Evolutionary conservation across 2,797 vertebrate species (phyloP), one percentile per base, ranked within the genome.

Genomic region (Saguinus oedipus): DNA sequence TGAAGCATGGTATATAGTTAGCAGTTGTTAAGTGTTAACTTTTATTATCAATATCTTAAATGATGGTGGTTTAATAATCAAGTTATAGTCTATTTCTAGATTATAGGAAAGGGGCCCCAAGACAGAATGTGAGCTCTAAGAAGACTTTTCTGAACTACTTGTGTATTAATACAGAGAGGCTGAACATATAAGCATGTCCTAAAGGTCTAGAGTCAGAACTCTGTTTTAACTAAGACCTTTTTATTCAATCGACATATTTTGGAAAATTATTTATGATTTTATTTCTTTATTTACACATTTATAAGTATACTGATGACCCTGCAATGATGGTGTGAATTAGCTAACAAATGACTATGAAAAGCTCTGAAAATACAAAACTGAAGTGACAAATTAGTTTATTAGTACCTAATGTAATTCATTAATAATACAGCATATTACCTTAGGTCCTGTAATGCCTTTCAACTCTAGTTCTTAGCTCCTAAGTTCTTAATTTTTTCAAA

Each of bases 401-500:
- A 74, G 48, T 57, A 61, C 19, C 22, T 86, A 84, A 64, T 57
- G 9, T 83, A 87, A 88, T 82, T 92, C 76, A 90, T 75, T 96
- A 92, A 90, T 33, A 95, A 93, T 26, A 89, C 5, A 84, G 46
- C 10, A 68, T 86, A 88, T 64, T 95, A 82, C 44, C 74, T 75
- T 90, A 95, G 97, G 86, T 95, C 5, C 39, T 88, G 12, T 78
- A 89, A 90, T 79, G 30, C n/a, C 46, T 93, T 80, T 48, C 14
- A 92, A 57, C 2, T 96, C 22, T 61, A 83, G 80, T 86, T 95
- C 26, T 59, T 93, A 95, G 97, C 20, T 90, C 48, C 20, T 75
- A 88, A 80, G 33, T 91, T 96, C 78, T 95, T 95, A 93, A 88
- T 86, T 93, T 96, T 86, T 46, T 93, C 48, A 87, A 91, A 95